A percentile compares a stretch with the other conserved stretches of the same genome.
Evolutionary conservation across 1,140 invertebrate species (phyloP).

Genomic region (Glossosoma conforme): DNA sequence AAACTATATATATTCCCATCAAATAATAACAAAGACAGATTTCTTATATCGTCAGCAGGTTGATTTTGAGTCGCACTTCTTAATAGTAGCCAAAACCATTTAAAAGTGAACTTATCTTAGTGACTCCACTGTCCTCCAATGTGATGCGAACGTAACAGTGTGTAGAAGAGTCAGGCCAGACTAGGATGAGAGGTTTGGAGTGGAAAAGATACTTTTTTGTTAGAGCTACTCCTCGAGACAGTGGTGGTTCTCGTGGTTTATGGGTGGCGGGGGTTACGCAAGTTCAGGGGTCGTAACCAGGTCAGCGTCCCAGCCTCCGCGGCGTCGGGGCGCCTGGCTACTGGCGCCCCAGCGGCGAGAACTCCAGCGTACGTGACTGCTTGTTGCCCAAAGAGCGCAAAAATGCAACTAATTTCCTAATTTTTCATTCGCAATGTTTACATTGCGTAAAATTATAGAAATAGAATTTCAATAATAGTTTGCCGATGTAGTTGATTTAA

Average conservation of each 20-base stretch:
- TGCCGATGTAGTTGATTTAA: not conserved
- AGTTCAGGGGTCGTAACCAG: slow-evolving; percentile 4
- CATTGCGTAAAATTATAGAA: not conserved
- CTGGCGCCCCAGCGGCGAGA: slow-evolving; percentile 1
- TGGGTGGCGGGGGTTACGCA: not conserved
- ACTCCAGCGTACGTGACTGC: not conserved
- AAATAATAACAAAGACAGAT: no score
- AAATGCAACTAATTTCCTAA: not conserved
- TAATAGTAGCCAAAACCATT: no score
- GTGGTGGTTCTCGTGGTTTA: not conserved
- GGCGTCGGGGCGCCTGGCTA: slow-evolving; percentile 7
- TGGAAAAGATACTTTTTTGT: not conserved
- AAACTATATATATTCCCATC: no score
- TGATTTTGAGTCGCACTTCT: no score
- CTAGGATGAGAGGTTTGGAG: not conserved
- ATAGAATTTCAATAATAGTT: not conserved
- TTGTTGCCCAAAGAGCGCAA: not conserved
- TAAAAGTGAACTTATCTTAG: not conserved
- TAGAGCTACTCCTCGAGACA: not conserved
- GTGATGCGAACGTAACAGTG: not conserved
- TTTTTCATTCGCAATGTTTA: not conserved
- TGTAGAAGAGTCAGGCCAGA: not conserved
- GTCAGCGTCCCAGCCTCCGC: slow-evolving; percentile 21
- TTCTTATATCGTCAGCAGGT: no score
- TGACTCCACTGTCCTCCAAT: not conserved